phyloP scores from a whole-genome alignment of 2,113 vertebrate species.

The Aspidoscelis tigris region DNA sequence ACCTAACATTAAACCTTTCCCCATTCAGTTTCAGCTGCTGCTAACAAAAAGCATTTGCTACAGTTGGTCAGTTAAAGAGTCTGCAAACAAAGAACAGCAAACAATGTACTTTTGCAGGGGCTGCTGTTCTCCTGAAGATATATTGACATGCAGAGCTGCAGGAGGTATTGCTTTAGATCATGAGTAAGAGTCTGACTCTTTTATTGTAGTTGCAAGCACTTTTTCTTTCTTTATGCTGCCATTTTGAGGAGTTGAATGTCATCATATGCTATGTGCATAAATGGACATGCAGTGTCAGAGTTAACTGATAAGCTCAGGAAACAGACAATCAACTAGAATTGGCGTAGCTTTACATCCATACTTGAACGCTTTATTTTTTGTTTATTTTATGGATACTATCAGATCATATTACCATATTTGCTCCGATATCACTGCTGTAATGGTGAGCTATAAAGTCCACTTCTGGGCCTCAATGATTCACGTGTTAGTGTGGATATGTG shows the following conservation, averaged over 20 bases:
- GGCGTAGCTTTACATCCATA: background rate
- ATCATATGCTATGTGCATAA: rapidly evolving
- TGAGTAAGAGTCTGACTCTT: background rate
- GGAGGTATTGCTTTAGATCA: background rate
- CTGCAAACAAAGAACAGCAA: background rate
- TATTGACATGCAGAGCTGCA: background rate
- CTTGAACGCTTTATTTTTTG: background rate
- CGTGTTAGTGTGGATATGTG: no score
- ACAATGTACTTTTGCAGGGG: no score
- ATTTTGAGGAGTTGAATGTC: slow-evolving; percentile 6
- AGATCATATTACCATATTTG: background rate
- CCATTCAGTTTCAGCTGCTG: background rate
- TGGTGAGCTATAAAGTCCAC: background rate
- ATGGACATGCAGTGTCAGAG: background rate
- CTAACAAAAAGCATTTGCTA: background rate
- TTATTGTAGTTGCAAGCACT: background rate
- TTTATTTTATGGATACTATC: background rate
- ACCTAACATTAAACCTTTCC: rapidly evolving
- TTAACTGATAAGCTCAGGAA: background rate
- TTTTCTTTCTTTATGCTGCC: slow-evolving; percentile 8
- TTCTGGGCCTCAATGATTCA: background rate
- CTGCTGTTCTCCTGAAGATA: background rate
- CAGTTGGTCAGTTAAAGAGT: background rate
- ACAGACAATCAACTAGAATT: slow-evolving; percentile 13
- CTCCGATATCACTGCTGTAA: background rate